Base-by-base conservation (phyloP, 2,797 vertebrate species). In the Sciaenops ocellatus region DNA sequence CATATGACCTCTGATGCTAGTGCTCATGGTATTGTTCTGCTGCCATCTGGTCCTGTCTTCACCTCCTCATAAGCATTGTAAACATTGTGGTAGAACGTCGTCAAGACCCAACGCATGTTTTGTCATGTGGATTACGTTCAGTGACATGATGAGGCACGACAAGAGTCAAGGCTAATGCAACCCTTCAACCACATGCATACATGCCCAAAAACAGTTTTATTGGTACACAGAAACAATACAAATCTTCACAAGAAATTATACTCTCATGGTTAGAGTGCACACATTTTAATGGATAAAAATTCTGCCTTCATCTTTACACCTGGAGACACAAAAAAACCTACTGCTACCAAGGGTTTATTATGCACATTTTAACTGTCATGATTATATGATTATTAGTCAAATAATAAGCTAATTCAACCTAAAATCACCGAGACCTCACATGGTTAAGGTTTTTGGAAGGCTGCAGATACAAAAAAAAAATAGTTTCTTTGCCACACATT, bases 1-100 rank as follows among this genome's bases (percentile, higher is more conserved):
- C 41, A 47, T 22, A 52, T 63, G n/a, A 73, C 65, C 28, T 62
- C 12, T 28, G 28, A 13, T 55, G 57, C 48, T 47, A 2, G 54
- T 63, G 63, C 76, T 56, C 47, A 24, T 54, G 68, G 46, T 79
- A 62, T 84, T 87, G 80, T 80, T 77, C 61, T 71, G 67, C 70
- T 68, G 72, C 73, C 82, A 80, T 71, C 87, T 85, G 76, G 65
- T 78, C 34, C 73, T 78, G 71, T 90, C 73, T 34, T 76, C 84
- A 80, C 85, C 84, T 89, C 79, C 42, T 88, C 70, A 88, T 89
- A 76, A 85, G 71, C 69, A 81, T 62, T 57, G 72, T 79, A 93
- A 89, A 92, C 75, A 82, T 20, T 69, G 82, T 69, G 69, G 75
- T 60, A 72, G 65, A 78, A 50, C 5, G n/a, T 62, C 1, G 11